Evolutionary conservation across 2,797 vertebrate species (phyloP).

Genomic region (Microchirus variegatus): DNA sequence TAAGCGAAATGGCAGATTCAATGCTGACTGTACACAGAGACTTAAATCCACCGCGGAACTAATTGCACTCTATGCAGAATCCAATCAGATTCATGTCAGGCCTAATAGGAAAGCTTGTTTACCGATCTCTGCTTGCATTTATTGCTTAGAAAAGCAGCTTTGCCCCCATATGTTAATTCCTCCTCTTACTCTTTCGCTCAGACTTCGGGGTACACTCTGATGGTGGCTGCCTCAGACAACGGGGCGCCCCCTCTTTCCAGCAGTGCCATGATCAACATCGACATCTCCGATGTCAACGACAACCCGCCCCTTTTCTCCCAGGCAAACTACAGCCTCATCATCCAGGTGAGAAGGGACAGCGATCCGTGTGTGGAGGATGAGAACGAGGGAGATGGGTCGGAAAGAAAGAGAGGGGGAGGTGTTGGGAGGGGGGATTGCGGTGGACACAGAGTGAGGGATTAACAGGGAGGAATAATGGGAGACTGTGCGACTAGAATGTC

Average conservation of each 20-base stretch:
- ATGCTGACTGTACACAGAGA: constrained; percentile 48
- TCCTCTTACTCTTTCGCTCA: constrained; percentile 51
- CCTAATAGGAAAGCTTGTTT: constrained; percentile 60
- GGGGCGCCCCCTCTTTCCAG: constrained; percentile 86
- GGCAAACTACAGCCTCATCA: constrained; percentile 94
- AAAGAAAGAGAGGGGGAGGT: constrained; percentile 29
- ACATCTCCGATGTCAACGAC: constrained; percentile 97
- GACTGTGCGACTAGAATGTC: constrained; percentile 67
- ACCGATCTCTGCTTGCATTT: constrained; percentile 48
- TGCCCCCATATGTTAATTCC: constrained; percentile 38
- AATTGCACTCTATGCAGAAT: constrained; percentile 64
- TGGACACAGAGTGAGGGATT: constrained; percentile 60
- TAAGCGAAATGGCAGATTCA: constrained; percentile 68
- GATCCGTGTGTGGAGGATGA: constrained; percentile 16
- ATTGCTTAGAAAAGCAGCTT: constrained; percentile 57
- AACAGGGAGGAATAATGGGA: constrained; percentile 64
- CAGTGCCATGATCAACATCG: constrained; percentile 91
- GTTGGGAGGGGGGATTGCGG: constrained; percentile 26
- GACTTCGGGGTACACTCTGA: constrained; percentile 96
- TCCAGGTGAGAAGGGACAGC: constrained; percentile 85
- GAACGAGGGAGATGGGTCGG: constrained; percentile 27
- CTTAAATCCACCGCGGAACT: constrained; percentile 54
- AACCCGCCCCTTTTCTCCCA: constrained; percentile 94
- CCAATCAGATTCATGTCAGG: constrained; percentile 59
- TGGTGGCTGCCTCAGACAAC: constrained; percentile 89